A percentile compares a stretch with the other conserved stretches of the same genome.
These are phyloP conservation scores for Gila robusta DNA, from an alignment of 2,797 vertebrate species.

Conservation along the genomic window DNA sequence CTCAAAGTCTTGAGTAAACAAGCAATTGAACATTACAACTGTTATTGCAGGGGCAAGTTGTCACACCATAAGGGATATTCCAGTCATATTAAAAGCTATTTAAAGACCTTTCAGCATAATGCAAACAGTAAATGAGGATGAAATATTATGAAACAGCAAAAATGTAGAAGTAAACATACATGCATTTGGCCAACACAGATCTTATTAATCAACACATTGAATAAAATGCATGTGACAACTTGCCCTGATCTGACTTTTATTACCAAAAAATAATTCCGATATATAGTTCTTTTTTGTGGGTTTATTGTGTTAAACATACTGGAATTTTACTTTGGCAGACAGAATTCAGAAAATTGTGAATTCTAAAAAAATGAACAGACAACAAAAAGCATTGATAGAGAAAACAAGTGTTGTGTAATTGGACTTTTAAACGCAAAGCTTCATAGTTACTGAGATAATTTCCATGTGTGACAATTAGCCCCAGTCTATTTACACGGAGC, in stretches of 20 bases:
- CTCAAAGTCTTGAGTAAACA: background rate
- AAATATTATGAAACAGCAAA: background rate
- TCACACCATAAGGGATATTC: background rate
- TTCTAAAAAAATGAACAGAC: background rate
- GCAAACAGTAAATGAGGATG: background rate
- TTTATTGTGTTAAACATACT: background rate
- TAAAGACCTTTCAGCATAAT: background rate
- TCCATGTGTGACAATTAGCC: background rate
- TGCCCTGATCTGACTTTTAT: background rate
- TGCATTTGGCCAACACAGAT: background rate
- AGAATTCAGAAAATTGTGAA: background rate
- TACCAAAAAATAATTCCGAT: background rate
- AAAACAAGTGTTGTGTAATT: background rate
- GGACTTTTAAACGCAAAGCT: background rate
- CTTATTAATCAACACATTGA: background rate
- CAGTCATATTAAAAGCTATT: too few relatives aligned
- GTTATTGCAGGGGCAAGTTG: background rate
- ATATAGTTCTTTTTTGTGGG: background rate
- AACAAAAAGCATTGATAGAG: background rate
- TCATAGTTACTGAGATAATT: background rate
- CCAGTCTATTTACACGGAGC: background rate
- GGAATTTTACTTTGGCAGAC: background rate
- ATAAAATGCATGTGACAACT: background rate
- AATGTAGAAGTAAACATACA: background rate
- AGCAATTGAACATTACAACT: background rate